Evolutionary conservation across 2,113 vertebrate species (phyloP).

Genomic region (Gallinago undulata): DNA sequence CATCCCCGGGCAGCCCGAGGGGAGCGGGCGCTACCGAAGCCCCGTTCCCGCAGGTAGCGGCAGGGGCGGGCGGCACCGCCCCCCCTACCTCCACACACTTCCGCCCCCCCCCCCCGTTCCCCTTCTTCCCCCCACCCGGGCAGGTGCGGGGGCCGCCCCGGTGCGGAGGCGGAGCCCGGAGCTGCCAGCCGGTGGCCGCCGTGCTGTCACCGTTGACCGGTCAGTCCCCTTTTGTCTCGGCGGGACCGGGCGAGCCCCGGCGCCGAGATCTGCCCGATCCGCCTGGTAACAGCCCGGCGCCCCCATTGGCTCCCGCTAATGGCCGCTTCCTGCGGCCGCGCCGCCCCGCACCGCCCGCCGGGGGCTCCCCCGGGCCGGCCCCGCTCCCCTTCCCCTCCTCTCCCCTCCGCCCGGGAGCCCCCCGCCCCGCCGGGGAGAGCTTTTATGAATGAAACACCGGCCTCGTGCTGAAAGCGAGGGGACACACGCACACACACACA

Average conservation of each 20-base stretch:
- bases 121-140: neutral
- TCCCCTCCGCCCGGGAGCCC: constrained; percentile 8
- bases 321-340: constrained; percentile 77
- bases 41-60: neutral
- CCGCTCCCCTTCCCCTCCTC: neutral
- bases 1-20: neutral
- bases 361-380: constrained; percentile 40
- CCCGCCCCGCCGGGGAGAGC: constrained; percentile 10
- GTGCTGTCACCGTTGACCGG: constrained; percentile 44
- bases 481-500: neutral
- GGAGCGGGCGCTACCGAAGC: neutral
- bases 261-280: constrained; percentile 81
- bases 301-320: constrained; percentile 83
- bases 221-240: constrained; percentile 38
- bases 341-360: constrained; percentile 46
- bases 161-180: neutral
- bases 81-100: too few species aligned
- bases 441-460: constrained; percentile 72
- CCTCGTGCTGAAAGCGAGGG: neutral
- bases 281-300: constrained; percentile 86
- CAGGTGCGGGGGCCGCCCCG: neutral
- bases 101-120: too few species aligned
- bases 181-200: neutral
- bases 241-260: constrained; percentile 58
- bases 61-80: neutral